Evolutionary conservation across 2,113 vertebrate species (phyloP).

Genomic region (Tiliqua scincoides): DNA sequence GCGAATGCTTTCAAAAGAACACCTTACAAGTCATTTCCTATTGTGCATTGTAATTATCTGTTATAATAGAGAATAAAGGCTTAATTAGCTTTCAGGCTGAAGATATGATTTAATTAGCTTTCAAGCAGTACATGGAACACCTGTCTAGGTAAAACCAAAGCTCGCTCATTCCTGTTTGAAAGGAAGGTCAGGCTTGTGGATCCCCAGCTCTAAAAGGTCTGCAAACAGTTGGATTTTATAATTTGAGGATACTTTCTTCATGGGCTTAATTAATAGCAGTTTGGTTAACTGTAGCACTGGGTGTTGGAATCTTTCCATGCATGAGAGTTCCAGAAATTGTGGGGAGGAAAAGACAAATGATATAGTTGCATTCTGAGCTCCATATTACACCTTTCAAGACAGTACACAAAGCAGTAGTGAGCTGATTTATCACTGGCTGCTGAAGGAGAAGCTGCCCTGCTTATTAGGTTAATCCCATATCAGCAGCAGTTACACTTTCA

Average conservation of each 20-base stretch:
- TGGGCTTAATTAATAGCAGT: conserved; percentile 1
- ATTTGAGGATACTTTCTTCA: not conserved
- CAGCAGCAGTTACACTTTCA: not conserved
- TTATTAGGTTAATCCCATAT: not conserved
- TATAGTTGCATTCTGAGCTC: not conserved
- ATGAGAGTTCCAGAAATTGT: not conserved
- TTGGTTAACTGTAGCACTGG: not conserved
- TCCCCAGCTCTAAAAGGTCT: not conserved
- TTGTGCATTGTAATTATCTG: conserved; percentile 69
- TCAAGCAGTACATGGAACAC: conserved; percentile 67
- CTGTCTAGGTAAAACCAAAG: conserved; percentile 64
- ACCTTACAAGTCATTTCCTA: conserved; percentile 67
- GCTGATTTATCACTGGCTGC: not conserved
- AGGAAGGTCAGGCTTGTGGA: not conserved
- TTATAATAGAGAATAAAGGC: conserved; percentile 72
- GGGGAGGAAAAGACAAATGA: not conserved
- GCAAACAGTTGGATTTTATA: not conserved
- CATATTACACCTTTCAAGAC: not conserved
- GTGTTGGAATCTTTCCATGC: not conserved
- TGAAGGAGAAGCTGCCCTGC: not conserved
- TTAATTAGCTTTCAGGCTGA: conserved; percentile 74
- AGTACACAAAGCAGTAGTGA: not conserved
- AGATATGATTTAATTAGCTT: conserved; percentile 76
- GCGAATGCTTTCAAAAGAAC: conserved; percentile 40
- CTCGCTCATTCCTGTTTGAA: conserved; percentile 7